Evolutionary conservation across 2,113 vertebrate genomes (phyloP).

Genomic region (Oxyruncus cristatus): DNA sequence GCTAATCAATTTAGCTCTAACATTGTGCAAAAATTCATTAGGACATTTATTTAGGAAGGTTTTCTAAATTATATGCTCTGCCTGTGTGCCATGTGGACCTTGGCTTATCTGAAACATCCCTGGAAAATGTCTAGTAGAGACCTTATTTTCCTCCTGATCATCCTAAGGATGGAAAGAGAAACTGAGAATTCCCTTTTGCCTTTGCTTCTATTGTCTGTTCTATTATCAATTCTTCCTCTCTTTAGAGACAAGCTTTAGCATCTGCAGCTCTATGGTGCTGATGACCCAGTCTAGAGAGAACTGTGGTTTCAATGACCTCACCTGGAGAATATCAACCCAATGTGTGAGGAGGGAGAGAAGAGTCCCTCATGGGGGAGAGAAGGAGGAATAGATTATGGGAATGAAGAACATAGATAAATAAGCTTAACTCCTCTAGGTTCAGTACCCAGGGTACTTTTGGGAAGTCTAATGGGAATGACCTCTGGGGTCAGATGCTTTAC

Average conservation of each 20-base stretch:
- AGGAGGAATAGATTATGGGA: not conserved
- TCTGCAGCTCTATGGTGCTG: not conserved
- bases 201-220: not conserved
- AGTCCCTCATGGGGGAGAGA: accelerated
- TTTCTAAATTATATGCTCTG: not conserved
- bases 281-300: not conserved
- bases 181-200: not conserved
- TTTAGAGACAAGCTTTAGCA: not conserved
- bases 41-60: not conserved
- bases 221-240: not conserved
- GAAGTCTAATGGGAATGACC: not conserved
- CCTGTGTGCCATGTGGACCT: not conserved
- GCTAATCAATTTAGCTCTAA: not conserved
- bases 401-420: not conserved
- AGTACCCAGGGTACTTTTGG: not conserved
- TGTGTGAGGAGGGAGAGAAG: not conserved
- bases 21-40: not conserved
- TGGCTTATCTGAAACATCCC: not conserved
- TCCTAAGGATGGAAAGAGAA: not conserved
- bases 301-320: not conserved
- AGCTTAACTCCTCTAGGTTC: not conserved
- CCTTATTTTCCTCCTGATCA: not conserved
- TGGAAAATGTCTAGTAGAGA: not conserved
- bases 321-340: accelerated
- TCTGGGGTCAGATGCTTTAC: not conserved